Conservation (phyloP, 2,888 invertebrate genomes). For the Blera fallax region DNA sequence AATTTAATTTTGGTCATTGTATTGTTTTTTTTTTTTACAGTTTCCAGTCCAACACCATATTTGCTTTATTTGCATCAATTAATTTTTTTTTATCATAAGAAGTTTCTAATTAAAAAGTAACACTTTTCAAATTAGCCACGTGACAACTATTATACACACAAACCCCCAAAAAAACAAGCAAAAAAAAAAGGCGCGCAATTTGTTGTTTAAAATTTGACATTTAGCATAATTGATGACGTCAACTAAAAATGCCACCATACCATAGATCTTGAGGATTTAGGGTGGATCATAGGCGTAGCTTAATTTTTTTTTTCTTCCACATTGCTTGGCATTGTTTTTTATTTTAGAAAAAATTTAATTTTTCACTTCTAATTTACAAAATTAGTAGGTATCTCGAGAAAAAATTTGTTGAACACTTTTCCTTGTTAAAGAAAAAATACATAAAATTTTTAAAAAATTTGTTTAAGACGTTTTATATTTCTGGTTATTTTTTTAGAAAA, state of each 20-base stretch:
- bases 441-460: too few species aligned
- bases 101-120: constrained; percentile 12
- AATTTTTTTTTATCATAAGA: background rate
- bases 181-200: constrained; percentile 56
- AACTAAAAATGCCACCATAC: constrained; percentile 42
- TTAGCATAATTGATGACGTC: constrained; percentile 63
- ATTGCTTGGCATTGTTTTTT: too few species aligned
- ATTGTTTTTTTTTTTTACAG: background rate
- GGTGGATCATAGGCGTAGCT: constrained; percentile 48
- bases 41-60: background rate
- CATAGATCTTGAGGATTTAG: constrained; percentile 27
- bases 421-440: background rate
- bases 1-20: background rate
- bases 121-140: constrained; percentile 43
- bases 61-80: background rate
- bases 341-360: background rate
- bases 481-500: too few species aligned
- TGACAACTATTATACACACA: constrained; percentile 25
- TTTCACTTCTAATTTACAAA: too few species aligned
- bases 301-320: constrained; percentile 4
- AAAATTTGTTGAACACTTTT: background rate
- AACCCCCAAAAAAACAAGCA: background rate
- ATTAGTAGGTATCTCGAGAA: too few species aligned
- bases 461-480: too few species aligned
- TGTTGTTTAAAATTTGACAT: constrained; percentile 53